Evolutionary conservation across 1,140 invertebrate species (phyloP).

Genomic region (Fopius arisanus): DNA sequence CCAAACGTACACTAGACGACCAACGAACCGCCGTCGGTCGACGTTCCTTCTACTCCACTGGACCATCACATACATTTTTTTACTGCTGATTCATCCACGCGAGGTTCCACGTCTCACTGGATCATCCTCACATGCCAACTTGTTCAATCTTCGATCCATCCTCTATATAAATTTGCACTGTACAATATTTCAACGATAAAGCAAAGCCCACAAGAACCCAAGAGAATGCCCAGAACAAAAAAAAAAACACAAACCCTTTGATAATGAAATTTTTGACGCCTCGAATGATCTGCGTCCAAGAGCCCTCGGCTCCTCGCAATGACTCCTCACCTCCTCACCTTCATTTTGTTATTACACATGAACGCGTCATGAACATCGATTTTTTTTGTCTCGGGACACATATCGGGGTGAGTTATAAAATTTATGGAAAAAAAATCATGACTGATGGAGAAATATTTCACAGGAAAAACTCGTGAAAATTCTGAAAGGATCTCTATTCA

Average conservation of each 20-base stretch:
- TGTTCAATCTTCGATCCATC: constrained; percentile 6
- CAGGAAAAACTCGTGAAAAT: too few relatives aligned
- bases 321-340: neutral
- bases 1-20: constrained; percentile 16
- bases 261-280: constrained; percentile 43
- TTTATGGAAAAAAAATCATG: too few relatives aligned
- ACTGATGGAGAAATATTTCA: too few relatives aligned
- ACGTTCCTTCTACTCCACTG: constrained; percentile 23
- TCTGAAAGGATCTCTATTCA: too few relatives aligned
- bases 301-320: neutral
- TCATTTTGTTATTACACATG: neutral
- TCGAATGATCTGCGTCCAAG: constrained; percentile 22
- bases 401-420: too few relatives aligned
- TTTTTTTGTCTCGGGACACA: too few relatives aligned
- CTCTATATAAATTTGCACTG: neutral
- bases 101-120: constrained; percentile 6
- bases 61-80: neutral
- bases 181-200: neutral
- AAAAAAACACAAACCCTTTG: neutral
- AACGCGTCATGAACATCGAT: too few relatives aligned
- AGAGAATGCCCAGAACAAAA: neutral
- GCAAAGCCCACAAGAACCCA: neutral
- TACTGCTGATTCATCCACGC: constrained; percentile 47
- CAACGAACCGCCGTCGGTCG: constrained; percentile 18
- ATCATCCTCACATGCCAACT: constrained; percentile 4